A percentile compares a stretch with the other conserved stretches of the same genome.
Evolutionary conservation across 2,888 invertebrate species (phyloP).

Genomic region (Perizoma flavofasciatum): DNA sequence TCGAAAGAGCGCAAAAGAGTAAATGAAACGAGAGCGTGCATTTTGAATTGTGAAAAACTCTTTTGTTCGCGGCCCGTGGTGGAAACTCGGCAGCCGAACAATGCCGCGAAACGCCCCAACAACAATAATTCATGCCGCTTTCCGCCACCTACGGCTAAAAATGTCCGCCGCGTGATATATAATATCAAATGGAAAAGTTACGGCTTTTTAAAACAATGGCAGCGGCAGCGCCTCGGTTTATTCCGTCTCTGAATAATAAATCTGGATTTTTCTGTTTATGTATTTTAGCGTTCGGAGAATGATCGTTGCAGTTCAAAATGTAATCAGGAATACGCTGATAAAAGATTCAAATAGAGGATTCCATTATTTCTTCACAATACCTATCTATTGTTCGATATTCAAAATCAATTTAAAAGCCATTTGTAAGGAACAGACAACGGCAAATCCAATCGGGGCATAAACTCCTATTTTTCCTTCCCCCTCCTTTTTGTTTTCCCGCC

Average conservation of each 20-base stretch:
- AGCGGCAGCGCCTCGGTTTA: conserved; percentile 58
- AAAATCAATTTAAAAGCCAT: conserved; percentile 81
- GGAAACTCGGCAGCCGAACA: conserved; percentile 75
- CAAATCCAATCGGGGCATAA: conserved; percentile 77
- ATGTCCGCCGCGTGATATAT: conserved; percentile 82
- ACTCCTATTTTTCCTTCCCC: conserved; percentile 69
- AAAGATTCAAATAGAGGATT: conserved; percentile 20
- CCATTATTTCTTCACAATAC: conserved; percentile 57
- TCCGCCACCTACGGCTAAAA: conserved; percentile 83
- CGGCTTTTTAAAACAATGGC: conserved; percentile 80
- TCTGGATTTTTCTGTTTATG: conserved; percentile 53
- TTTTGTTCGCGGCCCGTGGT: conserved; percentile 74
- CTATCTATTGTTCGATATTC: conserved; percentile 68
- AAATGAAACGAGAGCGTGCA: conserved; percentile 82
- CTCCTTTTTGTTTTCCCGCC: conserved; percentile 70
- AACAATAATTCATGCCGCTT: conserved; percentile 83
- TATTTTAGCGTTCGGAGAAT: conserved; percentile 26
- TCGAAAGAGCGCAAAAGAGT: conserved; percentile 80
- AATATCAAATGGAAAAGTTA: conserved; percentile 81
- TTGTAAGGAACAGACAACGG: conserved; percentile 81
- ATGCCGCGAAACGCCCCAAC: conserved; percentile 78
- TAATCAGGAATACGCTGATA: conserved; percentile 5
- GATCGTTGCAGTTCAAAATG: conserved; percentile 29
- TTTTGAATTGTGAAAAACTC: conserved; percentile 81
- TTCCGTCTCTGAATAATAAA: conserved; percentile 68